These are phyloP conservation scores for Thera obeliscata DNA, from an alignment of 2,888 invertebrate genomes.

Conservation along the genomic window DNA sequence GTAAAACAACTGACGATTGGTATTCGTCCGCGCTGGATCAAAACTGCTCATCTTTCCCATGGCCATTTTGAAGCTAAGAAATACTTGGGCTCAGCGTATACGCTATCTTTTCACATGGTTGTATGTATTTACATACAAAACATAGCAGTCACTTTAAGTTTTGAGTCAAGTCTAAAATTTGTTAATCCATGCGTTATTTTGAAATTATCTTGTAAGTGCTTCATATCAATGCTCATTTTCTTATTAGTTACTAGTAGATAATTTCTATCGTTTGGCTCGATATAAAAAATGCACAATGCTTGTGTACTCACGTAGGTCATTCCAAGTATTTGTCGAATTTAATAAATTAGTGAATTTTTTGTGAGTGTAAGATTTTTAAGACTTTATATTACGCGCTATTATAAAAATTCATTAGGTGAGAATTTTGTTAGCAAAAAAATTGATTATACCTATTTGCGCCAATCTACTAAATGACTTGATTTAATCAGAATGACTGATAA, in stretches of 20 bases:
- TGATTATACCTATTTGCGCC: not conserved
- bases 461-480: not conserved
- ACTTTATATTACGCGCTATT: not conserved
- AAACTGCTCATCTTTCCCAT: no score
- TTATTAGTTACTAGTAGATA: not conserved
- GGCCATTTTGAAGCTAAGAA: no score
- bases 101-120: no score
- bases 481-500: not conserved
- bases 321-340: conserved; percentile 28
- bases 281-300: not conserved
- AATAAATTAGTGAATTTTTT: conserved; percentile 12
- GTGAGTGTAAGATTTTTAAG: not conserved
- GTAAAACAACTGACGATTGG: no score
- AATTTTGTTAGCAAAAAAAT: not conserved
- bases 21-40: no score
- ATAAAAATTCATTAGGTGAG: not conserved
- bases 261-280: no score
- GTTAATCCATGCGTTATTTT: not conserved
- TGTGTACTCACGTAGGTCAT: conserved; percentile 17
- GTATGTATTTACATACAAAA: no score
- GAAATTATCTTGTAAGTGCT: not conserved
- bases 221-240: not conserved
- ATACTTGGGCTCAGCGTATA: no score
- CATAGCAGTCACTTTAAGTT: no score
- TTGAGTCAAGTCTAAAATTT: no score